Percentiles rank a stretch among this genome's conserved stretches.
These are phyloP conservation scores for Andrena hattorfiana DNA, from an alignment of 2,888 invertebrate species.

Conservation along the genomic window DNA sequence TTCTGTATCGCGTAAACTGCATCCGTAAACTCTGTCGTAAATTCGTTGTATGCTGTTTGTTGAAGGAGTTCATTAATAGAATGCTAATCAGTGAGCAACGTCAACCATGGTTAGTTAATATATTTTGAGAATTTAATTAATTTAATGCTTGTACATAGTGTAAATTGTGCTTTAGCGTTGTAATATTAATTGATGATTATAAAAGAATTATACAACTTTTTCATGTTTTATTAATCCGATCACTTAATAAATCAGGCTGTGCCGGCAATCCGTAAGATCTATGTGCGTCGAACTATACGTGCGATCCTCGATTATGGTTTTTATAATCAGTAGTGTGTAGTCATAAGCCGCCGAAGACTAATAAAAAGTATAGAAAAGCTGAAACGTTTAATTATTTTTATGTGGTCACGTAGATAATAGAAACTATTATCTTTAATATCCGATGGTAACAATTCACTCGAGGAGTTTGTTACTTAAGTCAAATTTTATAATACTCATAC, in stretches of 20 bases:
- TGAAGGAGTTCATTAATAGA: constrained; percentile 21
- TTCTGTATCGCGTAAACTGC: constrained; percentile 9
- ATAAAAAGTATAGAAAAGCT: no score
- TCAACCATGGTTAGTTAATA: constrained; percentile 57
- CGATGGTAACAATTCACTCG: no score
- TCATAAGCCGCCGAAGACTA: no score
- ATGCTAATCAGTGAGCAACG: constrained; percentile 10
- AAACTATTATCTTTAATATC: no score
- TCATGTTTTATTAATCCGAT: constrained; percentile 60
- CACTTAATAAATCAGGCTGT: constrained; percentile 58
- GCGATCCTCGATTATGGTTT: constrained; percentile 6
- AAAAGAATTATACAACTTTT: constrained; percentile 52
- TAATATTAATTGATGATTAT: constrained; percentile 71
- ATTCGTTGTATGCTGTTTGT: constrained; percentile 16
- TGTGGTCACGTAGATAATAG: no score
- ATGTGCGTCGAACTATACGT: constrained; percentile 11
- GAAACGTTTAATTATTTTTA: no score
- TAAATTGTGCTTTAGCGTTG: constrained; percentile 77
- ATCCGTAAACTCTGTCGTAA: constrained; percentile 31
- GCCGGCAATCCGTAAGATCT: constrained; percentile 44
- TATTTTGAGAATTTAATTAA: constrained; percentile 65
- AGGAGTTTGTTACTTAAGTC: no score
- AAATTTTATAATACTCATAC: no score
- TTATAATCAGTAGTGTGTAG: background rate
- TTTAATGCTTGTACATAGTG: constrained; percentile 81